Evolutionary conservation across 2,888 invertebrate species (phyloP), one percentile per base, ranked within the genome.

Genomic region (Leptogaster cylindrica): DNA sequence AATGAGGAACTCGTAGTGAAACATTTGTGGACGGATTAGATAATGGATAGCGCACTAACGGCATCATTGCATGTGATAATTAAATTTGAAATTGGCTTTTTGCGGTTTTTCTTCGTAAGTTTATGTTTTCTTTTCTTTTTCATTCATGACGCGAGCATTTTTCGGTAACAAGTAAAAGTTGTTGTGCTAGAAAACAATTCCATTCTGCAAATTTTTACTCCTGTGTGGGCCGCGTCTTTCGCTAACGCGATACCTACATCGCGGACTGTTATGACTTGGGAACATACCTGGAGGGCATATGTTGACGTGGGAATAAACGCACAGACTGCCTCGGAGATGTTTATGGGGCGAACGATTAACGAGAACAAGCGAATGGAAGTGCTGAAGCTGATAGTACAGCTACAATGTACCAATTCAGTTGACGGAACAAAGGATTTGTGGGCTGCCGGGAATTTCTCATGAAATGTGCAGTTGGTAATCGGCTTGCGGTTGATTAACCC

Each of bases 401-500:
- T 36, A 33, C 55, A 55, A 55, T 33, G 55, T 20, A 55, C 33
- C 36, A 55, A 55, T 33, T 33, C 12, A 36, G n/a, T 36, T 2
- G 6, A 3, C 36, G 27, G 33, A 20, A 18, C 18, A 55, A 33
- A 55, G 16, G 18, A 52, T 16, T 27, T 36, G 12, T 20, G 10
- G 18, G 8, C 20, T 16, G 31, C 3, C 2, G 5, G 36, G 20
- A 36, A 12, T 55, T 55, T 31, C 55, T 33, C 55, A 55, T 16
- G 33, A 12, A 10, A 55, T 3, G 48, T 18, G 18, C 50, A 8
- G 12, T 3, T 12, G 12, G 20, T 55, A 55, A 55, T 33, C 33
- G 33, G 55, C 33, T 33, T 36, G n/a, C 18, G 31, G 33, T 36
- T 55, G 31, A 55, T 55, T 55, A 55, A 55, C 55, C 33, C 31